Evolutionary conservation across 2,113 vertebrate species (phyloP).

Genomic region (Pyxicephalus adspersus): DNA sequence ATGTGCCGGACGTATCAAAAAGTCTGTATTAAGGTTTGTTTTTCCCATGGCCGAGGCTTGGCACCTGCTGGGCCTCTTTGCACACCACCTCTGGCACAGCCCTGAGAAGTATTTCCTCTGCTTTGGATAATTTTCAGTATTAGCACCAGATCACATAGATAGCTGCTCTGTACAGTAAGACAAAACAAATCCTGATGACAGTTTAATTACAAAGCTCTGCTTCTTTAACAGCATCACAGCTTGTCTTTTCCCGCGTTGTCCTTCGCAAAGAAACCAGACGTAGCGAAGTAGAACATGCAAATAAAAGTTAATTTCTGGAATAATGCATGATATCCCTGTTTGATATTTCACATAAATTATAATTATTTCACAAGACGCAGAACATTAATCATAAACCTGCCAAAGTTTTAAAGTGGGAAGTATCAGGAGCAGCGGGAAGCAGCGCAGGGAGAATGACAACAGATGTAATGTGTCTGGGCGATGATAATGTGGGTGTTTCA

Average conservation of each 20-base stretch:
- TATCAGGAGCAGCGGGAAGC: slow-evolving; percentile 46
- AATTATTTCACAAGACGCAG: slow-evolving; percentile 52
- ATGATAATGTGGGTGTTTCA: neutral
- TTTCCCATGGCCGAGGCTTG: no score
- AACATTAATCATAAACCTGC: slow-evolving; percentile 55
- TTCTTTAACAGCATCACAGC: slow-evolving; percentile 45
- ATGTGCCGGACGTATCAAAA: no score
- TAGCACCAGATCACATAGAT: neutral
- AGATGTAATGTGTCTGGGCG: slow-evolving; percentile 18
- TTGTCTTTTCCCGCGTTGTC: slow-evolving; percentile 42
- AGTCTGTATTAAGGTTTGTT: no score
- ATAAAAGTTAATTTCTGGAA: slow-evolving; percentile 56
- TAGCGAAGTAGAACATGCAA: slow-evolving; percentile 55
- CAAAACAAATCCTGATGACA: slow-evolving; percentile 24
- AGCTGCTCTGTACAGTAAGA: neutral
- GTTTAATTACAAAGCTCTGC: slow-evolving; percentile 47
- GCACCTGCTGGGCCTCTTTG: no score
- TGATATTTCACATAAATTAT: slow-evolving; percentile 58
- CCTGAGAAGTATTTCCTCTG: neutral
- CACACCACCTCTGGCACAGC: no score
- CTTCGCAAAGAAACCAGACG: slow-evolving; percentile 50
- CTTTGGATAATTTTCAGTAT: neutral
- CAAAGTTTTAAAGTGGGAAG: slow-evolving; percentile 40
- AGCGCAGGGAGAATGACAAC: slow-evolving; percentile 10
- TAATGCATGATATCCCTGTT: slow-evolving; percentile 58